Conservation (phyloP, 2,888 invertebrate species). For the Dicycla oo region DNA sequence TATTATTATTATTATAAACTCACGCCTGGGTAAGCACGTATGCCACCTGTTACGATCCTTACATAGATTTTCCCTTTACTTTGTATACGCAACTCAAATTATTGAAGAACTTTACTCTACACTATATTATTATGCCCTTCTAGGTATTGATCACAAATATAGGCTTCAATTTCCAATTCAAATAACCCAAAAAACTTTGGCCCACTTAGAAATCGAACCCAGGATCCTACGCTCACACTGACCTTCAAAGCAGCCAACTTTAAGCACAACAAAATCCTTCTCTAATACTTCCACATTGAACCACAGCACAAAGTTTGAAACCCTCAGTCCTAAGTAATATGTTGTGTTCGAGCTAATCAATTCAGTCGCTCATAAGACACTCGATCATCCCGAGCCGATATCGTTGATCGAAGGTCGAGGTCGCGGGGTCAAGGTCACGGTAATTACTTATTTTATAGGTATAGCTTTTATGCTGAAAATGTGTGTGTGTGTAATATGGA, state of each 20-base stretch:
- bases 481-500: background rate
- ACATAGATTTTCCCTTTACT: no score
- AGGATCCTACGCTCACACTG: background rate
- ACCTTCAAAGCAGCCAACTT: background rate
- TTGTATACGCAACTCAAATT: no score
- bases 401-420: slow-evolving; percentile 48
- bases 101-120: no score
- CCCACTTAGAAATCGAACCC: background rate
- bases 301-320: slow-evolving; percentile 46
- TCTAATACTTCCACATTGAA: slow-evolving; percentile 28
- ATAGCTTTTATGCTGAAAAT: slow-evolving; percentile 12
- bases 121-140: background rate
- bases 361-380: slow-evolving; percentile 49
- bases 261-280: background rate
- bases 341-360: slow-evolving; percentile 61
- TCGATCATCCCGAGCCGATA: slow-evolving; percentile 49
- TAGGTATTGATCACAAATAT: background rate
- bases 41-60: background rate
- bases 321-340: slow-evolving; percentile 52
- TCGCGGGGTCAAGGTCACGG: slow-evolving; percentile 37
- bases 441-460: slow-evolving; percentile 35
- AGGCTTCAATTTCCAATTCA: background rate
- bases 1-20: no score
- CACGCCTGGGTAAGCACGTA: no score
- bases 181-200: background rate